Base-by-base conservation (phyloP, 2,888 invertebrate genomes). In the Pseudoips prasinana region DNA sequence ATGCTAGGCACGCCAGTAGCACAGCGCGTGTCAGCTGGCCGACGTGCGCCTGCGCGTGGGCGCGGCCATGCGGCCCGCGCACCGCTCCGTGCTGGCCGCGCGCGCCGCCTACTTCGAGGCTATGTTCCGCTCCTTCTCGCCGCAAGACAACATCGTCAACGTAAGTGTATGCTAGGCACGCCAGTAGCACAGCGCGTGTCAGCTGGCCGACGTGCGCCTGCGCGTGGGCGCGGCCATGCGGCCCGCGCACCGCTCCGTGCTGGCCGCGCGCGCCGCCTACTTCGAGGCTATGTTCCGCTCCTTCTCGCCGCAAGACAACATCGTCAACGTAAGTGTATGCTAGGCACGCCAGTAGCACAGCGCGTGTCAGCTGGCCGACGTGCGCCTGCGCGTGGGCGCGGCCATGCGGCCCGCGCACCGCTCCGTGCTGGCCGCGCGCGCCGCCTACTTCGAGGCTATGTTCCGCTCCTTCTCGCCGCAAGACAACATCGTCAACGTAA, bases 241-340 rank as follows among this genome's bases (percentile, higher is more conserved):
- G 46, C 93, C 94, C 10, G 96, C 96, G 3, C 98, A 98, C 81
- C 96, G 97, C 84, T 94, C 96, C 5, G 92, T 98, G 45, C 90
- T 98, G 39, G 97, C 97, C 2, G 97, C 97, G 1, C 89, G 98
- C 25, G 96, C 97, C 56, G 93, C 94, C 3, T 98, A 98, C 82
- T 98, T 98, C 83, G 98, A 98, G 75, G 97, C 95, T 29, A 95
- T 98, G 95, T 98, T 98, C 79, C 89, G 98, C 22, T 98, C 97
- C 1, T 98, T 98, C 81, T 96, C 96, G 92, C 98, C 98, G 0
- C 90, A 90, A 33, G 94, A 96, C 78, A 96, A 95, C 68, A 93
- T 91, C 25, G 97, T 98, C 8, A 95, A 95, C 70, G 97, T 97
- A 74, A 89, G 91, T 75, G n/a, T n/a, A n/a, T n/a, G n/a, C n/a